A percentile compares a stretch with the other conserved stretches of the same genome.
These are phyloP conservation scores for Hipposideros larvatus DNA, from an alignment of 2,797 vertebrate genomes.

Conservation along the genomic window DNA sequence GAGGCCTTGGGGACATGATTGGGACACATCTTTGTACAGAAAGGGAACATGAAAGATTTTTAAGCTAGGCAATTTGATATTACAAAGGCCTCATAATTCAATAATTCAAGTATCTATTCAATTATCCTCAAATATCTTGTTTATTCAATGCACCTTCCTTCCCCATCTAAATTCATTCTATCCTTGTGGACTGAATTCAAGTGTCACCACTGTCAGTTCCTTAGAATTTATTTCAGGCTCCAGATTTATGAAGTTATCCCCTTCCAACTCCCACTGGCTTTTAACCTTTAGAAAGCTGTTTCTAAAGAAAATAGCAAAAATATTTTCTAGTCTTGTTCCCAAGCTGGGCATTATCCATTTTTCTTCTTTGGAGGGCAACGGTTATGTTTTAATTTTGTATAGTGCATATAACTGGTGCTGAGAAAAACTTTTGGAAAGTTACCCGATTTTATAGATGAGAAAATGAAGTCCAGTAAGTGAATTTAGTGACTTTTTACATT, in stretches of 20 bases:
- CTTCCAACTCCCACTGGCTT: neutral
- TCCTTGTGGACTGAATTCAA: neutral
- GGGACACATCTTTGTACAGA: neutral
- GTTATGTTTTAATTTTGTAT: constrained; percentile 35
- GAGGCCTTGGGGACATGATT: neutral
- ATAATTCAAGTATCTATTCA: neutral
- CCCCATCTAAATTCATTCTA: neutral
- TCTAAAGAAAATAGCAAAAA: neutral
- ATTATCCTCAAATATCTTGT: neutral
- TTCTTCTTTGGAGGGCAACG: neutral
- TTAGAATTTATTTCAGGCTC: constrained; percentile 31
- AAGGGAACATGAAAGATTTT: neutral
- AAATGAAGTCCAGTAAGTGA: constrained; percentile 30
- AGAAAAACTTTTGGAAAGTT: constrained; percentile 44
- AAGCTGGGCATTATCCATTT: neutral
- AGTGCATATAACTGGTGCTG: neutral
- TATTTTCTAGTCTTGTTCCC: constrained; percentile 15
- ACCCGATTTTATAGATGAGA: constrained; percentile 14
- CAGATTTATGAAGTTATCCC: neutral
- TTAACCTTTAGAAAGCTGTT: neutral
- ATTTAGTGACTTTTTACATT: constrained; percentile 1
- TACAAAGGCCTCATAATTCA: neutral
- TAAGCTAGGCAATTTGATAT: neutral
- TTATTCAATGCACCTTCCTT: neutral
- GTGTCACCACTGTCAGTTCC: neutral